Base-by-base conservation (phyloP, 2,888 invertebrate genomes). In the Smittia sp. region DNA sequence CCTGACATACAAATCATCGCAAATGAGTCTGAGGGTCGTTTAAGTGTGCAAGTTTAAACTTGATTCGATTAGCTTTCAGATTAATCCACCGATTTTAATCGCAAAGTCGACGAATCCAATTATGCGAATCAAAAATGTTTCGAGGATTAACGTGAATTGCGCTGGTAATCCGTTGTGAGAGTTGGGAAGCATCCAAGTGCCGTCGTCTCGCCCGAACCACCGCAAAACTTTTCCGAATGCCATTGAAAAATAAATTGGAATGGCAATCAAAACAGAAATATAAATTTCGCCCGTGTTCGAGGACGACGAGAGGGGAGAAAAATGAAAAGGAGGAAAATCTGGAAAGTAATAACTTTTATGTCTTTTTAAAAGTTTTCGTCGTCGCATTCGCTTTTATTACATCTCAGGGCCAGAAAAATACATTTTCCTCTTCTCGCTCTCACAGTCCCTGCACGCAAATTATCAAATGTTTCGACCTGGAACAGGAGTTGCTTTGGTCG, bases 331-430 rank as follows among this genome's bases (percentile, higher is more conserved):
- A n/a, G 63, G 63, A 63, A 63, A 63, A 63, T 63, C 63, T 63
- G 63, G 63, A 24, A 27, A 63, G 63, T 63, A 63, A 63, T 63
- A 63, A 63, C 63, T 63, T 63, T 63, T 63, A 63, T 63, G 63
- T n/a, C 27, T 63, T 63, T 63, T 63, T 63, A 63, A 63, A 63
- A 63, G 63, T 63, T 63, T 63, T 63, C 63, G 27, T 63, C 63
- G 63, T 63, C 63, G 25, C 63, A 63, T 63, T 63, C 27, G 11
- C 24, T 63, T 63, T 63, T 63, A 63, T 63, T 63, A 63, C 63
- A 63, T 24, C 24, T 63, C 13, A 46, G 46, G 15, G 15, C 20
- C n/a, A 22, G 22, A 18, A 18, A 22, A 58, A 20, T 2, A 22
- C 58, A 63, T n/a, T 13, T 6, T 63, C 27, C 15, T 27, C 63